A percentile compares a stretch with the other conserved stretches of the same genome.
Conservation (phyloP, 1,140 invertebrate genomes). For the Diuraphis noxia region DNA sequence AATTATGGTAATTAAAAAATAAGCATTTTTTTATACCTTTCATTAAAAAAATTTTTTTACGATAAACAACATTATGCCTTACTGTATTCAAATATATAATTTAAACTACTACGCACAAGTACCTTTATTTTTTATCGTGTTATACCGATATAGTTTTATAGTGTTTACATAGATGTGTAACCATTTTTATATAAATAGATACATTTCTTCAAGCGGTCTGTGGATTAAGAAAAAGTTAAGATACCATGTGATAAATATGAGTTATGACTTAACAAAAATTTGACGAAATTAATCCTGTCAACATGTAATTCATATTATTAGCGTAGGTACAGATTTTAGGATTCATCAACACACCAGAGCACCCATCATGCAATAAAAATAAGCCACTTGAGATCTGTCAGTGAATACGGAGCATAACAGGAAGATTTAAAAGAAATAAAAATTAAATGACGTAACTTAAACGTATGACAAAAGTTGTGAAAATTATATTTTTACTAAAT, state of each 20-base stretch:
- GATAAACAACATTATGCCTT: not conserved
- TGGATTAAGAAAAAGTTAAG: not conserved
- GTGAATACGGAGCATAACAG: too few relatives aligned
- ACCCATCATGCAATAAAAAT: too few relatives aligned
- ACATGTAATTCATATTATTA: not conserved
- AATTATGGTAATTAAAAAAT: not conserved
- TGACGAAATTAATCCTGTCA: not conserved
- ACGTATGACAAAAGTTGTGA: too few relatives aligned
- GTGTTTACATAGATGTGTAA: not conserved
- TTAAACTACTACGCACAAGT: not conserved
- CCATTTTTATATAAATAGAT: not conserved
- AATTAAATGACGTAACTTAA: too few relatives aligned
- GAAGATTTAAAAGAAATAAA: too few relatives aligned
- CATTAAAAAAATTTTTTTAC: not conserved
- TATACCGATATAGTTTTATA: not conserved
- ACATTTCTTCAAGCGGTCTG: not conserved
- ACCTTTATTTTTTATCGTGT: not conserved
- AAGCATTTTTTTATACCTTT: not conserved
- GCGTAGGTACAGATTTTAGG: not conserved
- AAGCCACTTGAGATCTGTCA: not conserved
- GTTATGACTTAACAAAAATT: not conserved
- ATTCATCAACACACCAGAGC: not conserved
- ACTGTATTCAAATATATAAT: not conserved
- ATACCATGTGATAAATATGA: not conserved
- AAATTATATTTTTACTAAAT: too few relatives aligned